A percentile compares a stretch with the other conserved stretches of the same genome.
These are phyloP conservation scores for Frankliniella intonsa DNA, from an alignment of 2,888 invertebrate genomes.

Conservation along the genomic window DNA sequence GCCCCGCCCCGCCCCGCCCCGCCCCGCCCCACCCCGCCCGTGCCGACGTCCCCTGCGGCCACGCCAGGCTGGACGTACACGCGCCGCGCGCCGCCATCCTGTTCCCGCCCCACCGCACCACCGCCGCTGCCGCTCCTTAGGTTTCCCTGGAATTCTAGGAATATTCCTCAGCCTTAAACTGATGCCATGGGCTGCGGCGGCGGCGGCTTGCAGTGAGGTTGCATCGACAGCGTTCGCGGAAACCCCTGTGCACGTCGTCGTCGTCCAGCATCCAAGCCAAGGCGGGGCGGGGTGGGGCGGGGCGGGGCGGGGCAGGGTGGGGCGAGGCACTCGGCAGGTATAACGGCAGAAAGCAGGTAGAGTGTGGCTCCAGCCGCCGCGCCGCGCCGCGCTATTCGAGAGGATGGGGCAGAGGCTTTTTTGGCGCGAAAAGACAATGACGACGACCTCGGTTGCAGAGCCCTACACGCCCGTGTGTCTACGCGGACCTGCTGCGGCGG, in stretches of 20 bases:
- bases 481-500: too few species aligned
- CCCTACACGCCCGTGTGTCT: too few species aligned
- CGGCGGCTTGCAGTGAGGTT: constrained; percentile 42
- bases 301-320: neutral
- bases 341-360: neutral
- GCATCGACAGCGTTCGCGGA: constrained; percentile 31
- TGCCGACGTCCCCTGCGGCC: too few species aligned
- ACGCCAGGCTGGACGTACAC: constrained; percentile 34
- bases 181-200: constrained; percentile 44
- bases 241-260: neutral
- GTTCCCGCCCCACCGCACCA: neutral
- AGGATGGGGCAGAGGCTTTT: too few species aligned
- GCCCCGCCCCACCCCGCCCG: neutral
- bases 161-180: neutral
- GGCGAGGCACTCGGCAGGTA: neutral
- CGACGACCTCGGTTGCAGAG: too few species aligned
- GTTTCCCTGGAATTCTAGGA: neutral
- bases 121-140: neutral
- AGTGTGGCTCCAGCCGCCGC: too few species aligned
- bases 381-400: too few species aligned
- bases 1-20: too few species aligned
- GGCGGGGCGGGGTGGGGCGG: neutral
- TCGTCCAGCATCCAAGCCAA: neutral
- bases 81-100: constrained; percentile 51
- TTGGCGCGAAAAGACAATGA: too few species aligned